A percentile compares a stretch with the other conserved stretches of the same genome.
These are phyloP conservation scores for Mythimna vitellina DNA, from an alignment of 2,888 invertebrate species.

Conservation along the genomic window DNA sequence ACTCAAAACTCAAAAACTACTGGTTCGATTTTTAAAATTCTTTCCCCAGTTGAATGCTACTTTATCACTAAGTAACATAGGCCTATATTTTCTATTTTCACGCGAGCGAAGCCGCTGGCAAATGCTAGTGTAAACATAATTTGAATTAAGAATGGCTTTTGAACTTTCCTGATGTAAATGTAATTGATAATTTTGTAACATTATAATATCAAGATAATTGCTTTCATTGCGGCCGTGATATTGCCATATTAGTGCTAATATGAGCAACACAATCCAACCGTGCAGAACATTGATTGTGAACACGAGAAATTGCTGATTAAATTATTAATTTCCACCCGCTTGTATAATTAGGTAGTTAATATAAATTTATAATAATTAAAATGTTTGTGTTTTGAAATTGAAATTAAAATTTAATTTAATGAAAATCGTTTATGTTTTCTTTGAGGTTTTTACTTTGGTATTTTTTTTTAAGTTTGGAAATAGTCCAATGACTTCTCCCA, in stretches of 20 bases:
- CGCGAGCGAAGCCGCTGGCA: too few species aligned
- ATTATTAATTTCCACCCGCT: slow-evolving; percentile 20
- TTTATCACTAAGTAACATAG: too few species aligned
- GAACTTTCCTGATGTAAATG: neutral
- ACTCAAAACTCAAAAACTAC: too few species aligned
- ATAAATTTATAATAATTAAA: neutral
- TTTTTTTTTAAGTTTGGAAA: too few species aligned
- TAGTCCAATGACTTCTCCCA: too few species aligned
- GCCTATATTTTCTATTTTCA: too few species aligned
- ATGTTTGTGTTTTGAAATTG: neutral
- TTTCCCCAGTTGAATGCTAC: too few species aligned
- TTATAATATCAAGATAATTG: slow-evolving; percentile 11
- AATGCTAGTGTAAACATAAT: too few species aligned
- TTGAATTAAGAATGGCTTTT: too few species aligned
- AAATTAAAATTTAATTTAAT: neutral
- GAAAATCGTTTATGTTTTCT: too few species aligned
- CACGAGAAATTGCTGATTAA: slow-evolving; percentile 16
- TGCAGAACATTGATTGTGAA: slow-evolving; percentile 18
- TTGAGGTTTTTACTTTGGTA: too few species aligned
- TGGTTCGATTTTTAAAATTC: too few species aligned
- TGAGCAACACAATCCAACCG: slow-evolving; percentile 9
- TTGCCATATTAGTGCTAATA: slow-evolving; percentile 15
- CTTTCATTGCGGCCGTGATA: neutral
- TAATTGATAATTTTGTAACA: neutral
- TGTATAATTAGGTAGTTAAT: slow-evolving; percentile 8